phyloP scores from a whole-genome alignment of 2,797 vertebrate species.

The Tauraco hartlaubi region DNA sequence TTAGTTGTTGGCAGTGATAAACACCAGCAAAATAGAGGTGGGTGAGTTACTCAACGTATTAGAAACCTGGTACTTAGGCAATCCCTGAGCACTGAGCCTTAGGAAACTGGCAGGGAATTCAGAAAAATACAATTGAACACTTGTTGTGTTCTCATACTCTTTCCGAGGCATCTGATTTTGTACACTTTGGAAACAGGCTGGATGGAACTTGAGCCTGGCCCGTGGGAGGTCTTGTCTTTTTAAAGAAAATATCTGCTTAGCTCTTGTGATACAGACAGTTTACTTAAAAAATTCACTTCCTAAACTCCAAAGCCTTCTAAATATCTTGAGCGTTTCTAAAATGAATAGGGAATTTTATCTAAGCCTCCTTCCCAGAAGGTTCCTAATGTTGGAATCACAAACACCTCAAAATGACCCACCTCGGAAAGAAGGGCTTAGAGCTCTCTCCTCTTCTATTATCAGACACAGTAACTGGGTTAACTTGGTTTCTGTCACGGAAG shows the following conservation, averaged over 20 bases:
- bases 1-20: not conserved
- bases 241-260: not conserved
- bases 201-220: not conserved
- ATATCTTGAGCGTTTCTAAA: not conserved
- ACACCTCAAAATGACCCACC: not conserved
- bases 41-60: not conserved
- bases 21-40: not conserved
- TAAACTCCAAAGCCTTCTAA: not conserved
- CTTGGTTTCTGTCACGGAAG: not conserved
- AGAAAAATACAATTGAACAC: not conserved
- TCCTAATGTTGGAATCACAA: not conserved
- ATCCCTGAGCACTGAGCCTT: not conserved
- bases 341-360: not conserved
- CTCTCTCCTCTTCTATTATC: not conserved
- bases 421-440: not conserved
- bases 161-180: not conserved
- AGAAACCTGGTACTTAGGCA: not conserved
- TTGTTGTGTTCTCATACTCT: not conserved
- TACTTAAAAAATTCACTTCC: not conserved
- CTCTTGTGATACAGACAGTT: not conserved
- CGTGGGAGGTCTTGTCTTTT: not conserved
- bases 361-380: not conserved
- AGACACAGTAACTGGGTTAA: not conserved
- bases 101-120: not conserved
- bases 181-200: not conserved